Evolutionary conservation across 2,113 vertebrate genomes (phyloP), one percentile per base, ranked within the genome.

Genomic region (Chroicocephalus ridibundus): DNA sequence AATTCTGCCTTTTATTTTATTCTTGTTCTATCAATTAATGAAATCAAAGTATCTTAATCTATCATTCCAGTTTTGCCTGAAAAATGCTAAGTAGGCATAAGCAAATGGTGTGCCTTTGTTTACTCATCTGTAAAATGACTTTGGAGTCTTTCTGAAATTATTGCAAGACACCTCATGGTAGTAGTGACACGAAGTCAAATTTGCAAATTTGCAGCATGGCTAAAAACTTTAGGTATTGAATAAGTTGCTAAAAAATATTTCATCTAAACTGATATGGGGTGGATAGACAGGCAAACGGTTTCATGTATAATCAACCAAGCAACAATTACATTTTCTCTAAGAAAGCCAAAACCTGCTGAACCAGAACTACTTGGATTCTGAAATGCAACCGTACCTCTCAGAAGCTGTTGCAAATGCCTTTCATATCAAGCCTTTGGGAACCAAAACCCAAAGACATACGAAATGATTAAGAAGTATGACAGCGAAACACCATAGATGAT

Each of bases 391-490:
- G 9, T 52, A 6, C 70, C 54, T n/a, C 81, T 34, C 25, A 20
- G 51, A 66, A 52, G 32, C 6, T 65, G 51, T 86, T 34, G 13
- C 4, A 68, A 68, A 47, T 1, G 1, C 3, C 10, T 86, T 44
- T 66, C 22, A 7, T 42, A 27, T 19, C 0, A 0, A 51, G 36
- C 4, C 24, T 42, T 61, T 47, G 38, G 31, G 26, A n/a, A n/a
- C 47, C 21, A 82, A 83, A 77, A 3, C 5, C 17, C 44, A 69
- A 80, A 88, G 11, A 18, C 2, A 2, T 1, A 6, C 10, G 20
- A 31, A 86, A 27, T 18, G 2, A 11, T 47, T 9, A 62, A 65
- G 40, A 42, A 82, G 6, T n/a, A 32, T 29, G 27, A 15, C 46
- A 62, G 27, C 29, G 34, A 21, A 82, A 36, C 2, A 7, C 3